Base-by-base conservation (phyloP, 2,888 invertebrate species). In the Pollenia amentaria region DNA sequence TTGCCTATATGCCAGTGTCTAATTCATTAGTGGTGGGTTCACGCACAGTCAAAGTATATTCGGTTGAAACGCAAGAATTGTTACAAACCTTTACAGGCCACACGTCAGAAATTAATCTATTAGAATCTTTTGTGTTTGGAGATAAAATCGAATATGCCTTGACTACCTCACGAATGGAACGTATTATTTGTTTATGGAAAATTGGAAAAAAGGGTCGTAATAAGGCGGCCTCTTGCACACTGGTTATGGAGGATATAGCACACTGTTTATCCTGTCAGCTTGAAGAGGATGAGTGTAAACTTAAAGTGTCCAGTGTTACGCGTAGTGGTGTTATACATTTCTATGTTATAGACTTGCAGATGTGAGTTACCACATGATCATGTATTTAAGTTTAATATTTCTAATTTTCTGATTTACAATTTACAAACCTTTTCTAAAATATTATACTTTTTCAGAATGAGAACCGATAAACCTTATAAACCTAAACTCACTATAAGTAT, bases 241-340 rank as follows among this genome's bases (percentile, higher is more conserved):
- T 95, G 85, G 94, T 96, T 0, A 94, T 96, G 92, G 97, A 97
- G 90, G 97, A 97, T 89, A 95, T 96, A 21, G 95, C 96, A 0
- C 89, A 93, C 69, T 94, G 93, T 78, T 88, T 95, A 29, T 95
- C 95, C 0, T 93, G 94, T 1, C 91, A 94, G 85, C 91, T 94
- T 21, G 92, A 93, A 4, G 94, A 94, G 11, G 94, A 29, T 29
- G 29, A 95, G 6, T 94, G 94, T 0, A 94, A 94, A 0, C 51
- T 93, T 7, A 94, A 93, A 88, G 90, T 93, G 92, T 92, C 95
- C 88, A 92, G 94, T 92, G 89, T 94, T 8, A 97, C 97, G 0
- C 95, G 96, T 89, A 96, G 96, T 90, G 98, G 98, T 0, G 95
- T 96, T 8, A 95, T 97, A 53, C 96, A 97, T 92, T 94, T 97